Conservation (phyloP, 2,888 invertebrate genomes). For the Volucella zonaria region DNA sequence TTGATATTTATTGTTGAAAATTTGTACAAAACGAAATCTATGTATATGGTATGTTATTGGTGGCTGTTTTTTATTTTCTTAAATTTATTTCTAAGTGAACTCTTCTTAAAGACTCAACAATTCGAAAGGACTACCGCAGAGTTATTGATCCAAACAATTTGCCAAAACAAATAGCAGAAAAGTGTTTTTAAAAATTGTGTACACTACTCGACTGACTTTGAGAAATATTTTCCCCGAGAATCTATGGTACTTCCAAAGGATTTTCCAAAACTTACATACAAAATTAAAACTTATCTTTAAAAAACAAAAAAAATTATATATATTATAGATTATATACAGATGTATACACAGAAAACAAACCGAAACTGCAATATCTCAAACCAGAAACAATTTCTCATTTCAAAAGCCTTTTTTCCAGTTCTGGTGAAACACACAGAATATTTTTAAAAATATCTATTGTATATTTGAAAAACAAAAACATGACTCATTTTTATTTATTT, state of each 20-base stretch:
- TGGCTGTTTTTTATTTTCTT: too few species aligned
- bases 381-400: constrained; percentile 4
- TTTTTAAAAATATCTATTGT: background rate
- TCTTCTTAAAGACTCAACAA: too few species aligned
- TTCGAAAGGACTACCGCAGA: too few species aligned
- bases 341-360: constrained; percentile 1
- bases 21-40: too few species aligned
- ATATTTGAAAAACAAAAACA: constrained; percentile 9
- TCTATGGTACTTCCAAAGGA: background rate
- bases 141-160: too few species aligned
- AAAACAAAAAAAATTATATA: too few species aligned
- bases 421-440: constrained; percentile 5
- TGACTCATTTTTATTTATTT: background rate
- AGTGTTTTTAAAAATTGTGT: too few species aligned
- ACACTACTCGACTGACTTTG: too few species aligned
- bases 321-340: background rate
- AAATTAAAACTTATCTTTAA: background rate
- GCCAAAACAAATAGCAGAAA: too few species aligned
- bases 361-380: constrained; percentile 17
- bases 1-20: too few species aligned
- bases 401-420: background rate
- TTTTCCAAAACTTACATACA: background rate
- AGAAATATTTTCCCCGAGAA: background rate
- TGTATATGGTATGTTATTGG: too few species aligned
- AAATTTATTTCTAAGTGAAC: too few species aligned